Conservation (phyloP, 1,140 invertebrate species). For the Parapsyche elsis region DNA sequence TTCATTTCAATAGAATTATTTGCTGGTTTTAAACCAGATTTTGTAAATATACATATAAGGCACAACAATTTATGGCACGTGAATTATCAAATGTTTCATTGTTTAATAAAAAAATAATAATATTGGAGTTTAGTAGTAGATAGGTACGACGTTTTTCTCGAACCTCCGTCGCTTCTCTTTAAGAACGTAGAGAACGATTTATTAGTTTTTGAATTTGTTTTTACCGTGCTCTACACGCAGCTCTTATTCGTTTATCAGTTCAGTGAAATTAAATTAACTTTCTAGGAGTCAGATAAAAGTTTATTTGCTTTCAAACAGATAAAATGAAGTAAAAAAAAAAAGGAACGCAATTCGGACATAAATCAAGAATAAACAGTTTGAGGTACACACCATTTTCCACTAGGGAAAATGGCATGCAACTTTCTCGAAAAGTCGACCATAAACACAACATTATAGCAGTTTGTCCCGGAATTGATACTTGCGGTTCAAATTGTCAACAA, state of each 20-base stretch:
- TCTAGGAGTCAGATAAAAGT: not conserved
- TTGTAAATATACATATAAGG: too few species aligned
- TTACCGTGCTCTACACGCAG: constrained; percentile 31
- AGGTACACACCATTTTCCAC: too few species aligned
- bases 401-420: not conserved
- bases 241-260: constrained; percentile 49
- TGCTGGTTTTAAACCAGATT: too few species aligned
- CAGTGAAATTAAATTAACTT: constrained; percentile 50
- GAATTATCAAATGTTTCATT: too few species aligned
- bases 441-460: not conserved
- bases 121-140: too few species aligned
- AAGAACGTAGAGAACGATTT: constrained; percentile 21
- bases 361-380: not conserved
- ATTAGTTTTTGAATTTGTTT: constrained; percentile 52
- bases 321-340: too few species aligned
- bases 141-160: not conserved
- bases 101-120: too few species aligned
- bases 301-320: not conserved
- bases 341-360: not conserved
- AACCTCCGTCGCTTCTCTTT: not conserved
- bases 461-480: not conserved
- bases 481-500: constrained; percentile 4
- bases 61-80: too few species aligned
- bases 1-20: too few species aligned
- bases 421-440: not conserved